These are phyloP conservation scores for Mirounga angustirostris DNA, from an alignment of 2,113 vertebrate species.

Conservation along the genomic window DNA sequence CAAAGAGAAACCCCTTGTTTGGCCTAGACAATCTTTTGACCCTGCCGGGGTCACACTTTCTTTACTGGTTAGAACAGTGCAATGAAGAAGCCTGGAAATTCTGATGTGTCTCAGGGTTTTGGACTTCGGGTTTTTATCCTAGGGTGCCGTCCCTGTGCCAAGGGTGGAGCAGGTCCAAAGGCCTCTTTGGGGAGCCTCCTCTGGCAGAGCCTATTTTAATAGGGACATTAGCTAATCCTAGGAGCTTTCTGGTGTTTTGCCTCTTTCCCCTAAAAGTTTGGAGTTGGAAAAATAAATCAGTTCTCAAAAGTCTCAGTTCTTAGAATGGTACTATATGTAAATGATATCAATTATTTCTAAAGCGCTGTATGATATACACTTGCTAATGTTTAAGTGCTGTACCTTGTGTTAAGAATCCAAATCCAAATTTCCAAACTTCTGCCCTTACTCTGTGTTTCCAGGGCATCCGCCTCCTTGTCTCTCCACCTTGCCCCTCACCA, in stretches of 20 bases:
- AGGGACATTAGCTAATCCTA: fast-evolving
- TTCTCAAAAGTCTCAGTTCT: neutral
- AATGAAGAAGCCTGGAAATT: fast-evolving
- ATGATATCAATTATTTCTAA: neutral
- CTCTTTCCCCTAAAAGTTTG: neutral
- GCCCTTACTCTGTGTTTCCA: neutral
- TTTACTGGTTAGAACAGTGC: no score
- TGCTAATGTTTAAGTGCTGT: neutral
- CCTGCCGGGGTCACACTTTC: fast-evolving
- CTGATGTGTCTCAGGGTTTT: fast-evolving
- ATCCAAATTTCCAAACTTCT: neutral
- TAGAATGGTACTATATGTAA: neutral
- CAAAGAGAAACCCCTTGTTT: neutral
- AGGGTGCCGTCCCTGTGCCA: fast-evolving
- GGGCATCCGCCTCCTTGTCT: fast-evolving
- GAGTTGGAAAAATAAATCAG: neutral
- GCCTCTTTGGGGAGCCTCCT: neutral
- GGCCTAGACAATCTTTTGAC: neutral
- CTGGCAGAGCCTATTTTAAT: fast-evolving
- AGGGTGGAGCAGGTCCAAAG: neutral
- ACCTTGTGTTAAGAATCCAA: neutral
- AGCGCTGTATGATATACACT: fast-evolving
- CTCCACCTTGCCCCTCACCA: fast-evolving
- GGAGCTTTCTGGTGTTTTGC: no score
- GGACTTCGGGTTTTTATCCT: fast-evolving